phyloP scores from a whole-genome alignment of 2,797 vertebrate genomes.

The Bryconaethiops microstoma region DNA sequence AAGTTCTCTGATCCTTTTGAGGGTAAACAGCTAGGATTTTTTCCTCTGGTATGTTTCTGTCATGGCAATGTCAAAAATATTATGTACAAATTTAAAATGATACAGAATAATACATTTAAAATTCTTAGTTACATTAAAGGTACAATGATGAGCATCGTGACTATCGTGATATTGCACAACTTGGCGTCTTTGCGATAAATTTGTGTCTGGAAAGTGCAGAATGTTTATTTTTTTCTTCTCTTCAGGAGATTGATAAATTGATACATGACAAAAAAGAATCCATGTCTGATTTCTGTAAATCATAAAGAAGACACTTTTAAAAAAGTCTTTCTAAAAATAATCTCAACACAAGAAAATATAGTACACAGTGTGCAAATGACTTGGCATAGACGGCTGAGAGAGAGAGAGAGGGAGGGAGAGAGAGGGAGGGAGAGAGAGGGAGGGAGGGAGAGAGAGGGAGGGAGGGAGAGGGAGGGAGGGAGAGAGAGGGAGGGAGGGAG shows the following conservation, averaged over 20 bases:
- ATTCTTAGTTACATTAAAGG: constrained; percentile 89
- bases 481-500: no score
- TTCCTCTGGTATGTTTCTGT: constrained; percentile 74
- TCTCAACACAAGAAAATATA: constrained; percentile 60
- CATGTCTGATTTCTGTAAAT: constrained; percentile 72
- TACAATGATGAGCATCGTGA: constrained; percentile 88
- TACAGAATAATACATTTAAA: constrained; percentile 89
- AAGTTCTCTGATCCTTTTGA: constrained; percentile 38
- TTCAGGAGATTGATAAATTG: constrained; percentile 85
- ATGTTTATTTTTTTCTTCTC: constrained; percentile 65
- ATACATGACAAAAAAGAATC: constrained; percentile 68
- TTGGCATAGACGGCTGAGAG: constrained; percentile 77
- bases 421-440: no score
- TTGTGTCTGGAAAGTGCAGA: constrained; percentile 89
- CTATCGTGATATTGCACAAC: constrained; percentile 88
- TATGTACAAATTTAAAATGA: constrained; percentile 90
- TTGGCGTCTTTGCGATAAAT: constrained; percentile 78
- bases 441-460: no score
- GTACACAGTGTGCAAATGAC: constrained; percentile 87
- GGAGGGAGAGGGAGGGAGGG: no score
- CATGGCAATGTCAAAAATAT: constrained; percentile 90
- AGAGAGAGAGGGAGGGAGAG: no score
- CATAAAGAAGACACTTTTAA: constrained; percentile 48
- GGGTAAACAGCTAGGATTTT: constrained; percentile 57
- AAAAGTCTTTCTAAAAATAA: constrained; percentile 60